Evolutionary conservation across 1,140 invertebrate genomes (phyloP).

Genomic region (Drosophila santomea): DNA sequence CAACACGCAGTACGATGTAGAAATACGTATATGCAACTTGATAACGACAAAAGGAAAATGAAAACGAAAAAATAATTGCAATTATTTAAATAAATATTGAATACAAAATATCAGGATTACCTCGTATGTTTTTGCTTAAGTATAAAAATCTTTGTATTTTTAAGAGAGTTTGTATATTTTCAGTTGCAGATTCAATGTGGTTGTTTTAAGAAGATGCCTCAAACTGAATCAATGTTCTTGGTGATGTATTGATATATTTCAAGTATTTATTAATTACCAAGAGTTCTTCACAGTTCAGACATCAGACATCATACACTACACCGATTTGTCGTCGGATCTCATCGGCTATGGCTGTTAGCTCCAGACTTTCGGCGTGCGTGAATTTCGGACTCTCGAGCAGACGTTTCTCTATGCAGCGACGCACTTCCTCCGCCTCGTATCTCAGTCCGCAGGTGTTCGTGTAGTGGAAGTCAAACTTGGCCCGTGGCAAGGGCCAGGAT

Average conservation of each 20-base stretch:
- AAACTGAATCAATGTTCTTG: not conserved
- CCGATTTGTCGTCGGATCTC: conserved; percentile 88
- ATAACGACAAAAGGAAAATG: conserved; percentile 37
- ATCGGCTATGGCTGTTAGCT: conserved; percentile 88
- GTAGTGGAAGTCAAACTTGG: conserved; percentile 86
- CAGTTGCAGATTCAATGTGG: not conserved
- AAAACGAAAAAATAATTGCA: conserved; percentile 60
- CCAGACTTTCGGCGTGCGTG: conserved; percentile 86
- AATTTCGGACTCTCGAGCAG: conserved; percentile 87
- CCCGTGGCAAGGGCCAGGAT: conserved; percentile 86
- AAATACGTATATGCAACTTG: conserved; percentile 39
- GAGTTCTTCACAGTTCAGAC: not conserved
- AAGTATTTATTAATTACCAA: not conserved
- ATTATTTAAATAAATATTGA: conserved; percentile 82
- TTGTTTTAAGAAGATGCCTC: not conserved
- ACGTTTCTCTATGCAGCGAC: conserved; percentile 88
- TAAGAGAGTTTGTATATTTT: not conserved
- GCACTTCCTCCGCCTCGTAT: conserved; percentile 90
- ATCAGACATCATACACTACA: conserved; percentile 85
- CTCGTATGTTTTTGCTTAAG: too few species aligned
- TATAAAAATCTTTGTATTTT: too few species aligned
- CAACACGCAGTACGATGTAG: conserved; percentile 37
- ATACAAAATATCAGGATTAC: conserved; percentile 53
- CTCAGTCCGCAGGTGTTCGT: conserved; percentile 89
- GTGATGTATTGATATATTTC: not conserved